Conservation (phyloP, 2,113 vertebrate genomes). For the Malurus elegans region DNA sequence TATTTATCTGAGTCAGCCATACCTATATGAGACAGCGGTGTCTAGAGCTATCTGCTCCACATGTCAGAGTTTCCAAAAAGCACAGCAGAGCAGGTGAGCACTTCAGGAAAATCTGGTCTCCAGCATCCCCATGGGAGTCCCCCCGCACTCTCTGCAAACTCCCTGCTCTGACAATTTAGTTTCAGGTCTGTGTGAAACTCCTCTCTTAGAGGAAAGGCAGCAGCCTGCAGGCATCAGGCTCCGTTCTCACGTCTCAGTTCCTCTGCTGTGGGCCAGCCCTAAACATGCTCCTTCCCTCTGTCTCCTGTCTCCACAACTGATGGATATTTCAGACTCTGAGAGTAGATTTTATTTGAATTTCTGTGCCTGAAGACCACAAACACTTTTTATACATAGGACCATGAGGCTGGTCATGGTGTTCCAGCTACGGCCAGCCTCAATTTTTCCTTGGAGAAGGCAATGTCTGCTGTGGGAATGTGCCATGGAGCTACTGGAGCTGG, state of each 20-base stretch:
- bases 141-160: not conserved
- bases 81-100: not conserved
- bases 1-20: conserved; percentile 51
- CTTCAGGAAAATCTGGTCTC: conserved; percentile 35
- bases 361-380: not conserved
- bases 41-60: not conserved
- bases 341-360: not conserved
- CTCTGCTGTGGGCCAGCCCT: not conserved
- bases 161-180: not conserved
- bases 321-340: not conserved
- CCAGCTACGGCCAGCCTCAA: accelerated
- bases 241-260: not conserved
- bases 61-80: conserved; percentile 52
- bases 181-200: not conserved
- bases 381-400: accelerated
- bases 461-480: not conserved
- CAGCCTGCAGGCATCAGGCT: not conserved
- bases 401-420: not conserved
- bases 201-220: not conserved
- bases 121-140: not conserved
- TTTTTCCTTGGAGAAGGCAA: not conserved
- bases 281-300: not conserved
- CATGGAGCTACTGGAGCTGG: accelerated
- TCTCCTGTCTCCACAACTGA: not conserved
- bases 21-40: conserved; percentile 18